Evolutionary conservation across 2,113 vertebrate genomes (phyloP).

Genomic region (Pelecanoides urinatrix): DNA sequence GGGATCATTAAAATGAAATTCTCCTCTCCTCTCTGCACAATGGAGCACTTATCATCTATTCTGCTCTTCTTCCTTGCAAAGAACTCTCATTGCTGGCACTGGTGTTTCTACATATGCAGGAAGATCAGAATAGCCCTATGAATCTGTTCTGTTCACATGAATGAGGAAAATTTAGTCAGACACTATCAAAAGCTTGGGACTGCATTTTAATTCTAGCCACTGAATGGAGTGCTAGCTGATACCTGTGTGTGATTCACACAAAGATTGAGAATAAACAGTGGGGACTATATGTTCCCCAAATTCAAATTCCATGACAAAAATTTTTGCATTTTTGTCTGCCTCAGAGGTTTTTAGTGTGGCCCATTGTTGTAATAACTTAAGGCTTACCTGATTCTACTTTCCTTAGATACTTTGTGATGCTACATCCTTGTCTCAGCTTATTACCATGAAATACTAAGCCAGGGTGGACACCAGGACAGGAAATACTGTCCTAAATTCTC

Average conservation of each 20-base stretch:
- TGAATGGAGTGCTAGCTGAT: neutral
- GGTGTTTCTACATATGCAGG: neutral
- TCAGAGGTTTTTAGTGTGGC: neutral
- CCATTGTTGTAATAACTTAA: neutral
- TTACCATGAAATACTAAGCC: neutral
- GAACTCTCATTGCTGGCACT: neutral
- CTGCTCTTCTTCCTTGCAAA: neutral
- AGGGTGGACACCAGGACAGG: neutral
- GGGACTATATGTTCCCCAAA: neutral
- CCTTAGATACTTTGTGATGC: neutral
- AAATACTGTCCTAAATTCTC: neutral
- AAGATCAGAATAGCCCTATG: neutral
- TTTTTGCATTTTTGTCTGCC: neutral
- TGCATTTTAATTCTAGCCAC: neutral
- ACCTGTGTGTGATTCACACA: neutral
- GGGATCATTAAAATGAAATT: constrained; percentile 44
- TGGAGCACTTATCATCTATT: neutral
- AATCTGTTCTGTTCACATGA: neutral
- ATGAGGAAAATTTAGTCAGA: neutral
- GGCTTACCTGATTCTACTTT: neutral
- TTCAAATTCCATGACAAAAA: neutral
- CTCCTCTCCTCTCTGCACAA: neutral
- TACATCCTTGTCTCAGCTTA: neutral
- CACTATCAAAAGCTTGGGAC: neutral
- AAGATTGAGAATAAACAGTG: neutral